phyloP scores from a whole-genome alignment of 2,113 vertebrate genomes.

The Caretta caretta region DNA sequence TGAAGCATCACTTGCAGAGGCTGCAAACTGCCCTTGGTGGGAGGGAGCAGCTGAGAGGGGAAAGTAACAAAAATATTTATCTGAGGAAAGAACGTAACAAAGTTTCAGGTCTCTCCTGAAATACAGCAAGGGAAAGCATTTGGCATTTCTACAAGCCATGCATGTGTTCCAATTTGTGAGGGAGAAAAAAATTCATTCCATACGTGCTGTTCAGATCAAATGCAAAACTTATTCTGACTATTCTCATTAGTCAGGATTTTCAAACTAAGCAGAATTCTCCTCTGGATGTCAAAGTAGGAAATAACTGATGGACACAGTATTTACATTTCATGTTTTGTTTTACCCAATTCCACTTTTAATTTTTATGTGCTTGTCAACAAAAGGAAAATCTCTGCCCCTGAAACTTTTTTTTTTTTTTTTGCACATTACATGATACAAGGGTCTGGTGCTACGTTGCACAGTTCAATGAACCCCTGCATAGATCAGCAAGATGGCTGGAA shows the following conservation, averaged over 20 bases:
- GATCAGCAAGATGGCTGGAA: slow-evolving; percentile 85
- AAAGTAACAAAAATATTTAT: slow-evolving; percentile 30
- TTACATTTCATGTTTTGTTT: slow-evolving; percentile 37
- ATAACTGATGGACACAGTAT: slow-evolving; percentile 45
- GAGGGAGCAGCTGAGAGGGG: not conserved
- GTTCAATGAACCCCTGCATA: slow-evolving; percentile 80
- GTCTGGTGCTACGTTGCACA: slow-evolving; percentile 80
- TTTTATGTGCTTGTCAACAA: slow-evolving; percentile 68
- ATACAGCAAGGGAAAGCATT: slow-evolving; percentile 38
- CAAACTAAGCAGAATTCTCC: slow-evolving; percentile 75
- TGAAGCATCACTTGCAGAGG: not conserved
- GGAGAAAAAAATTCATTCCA: slow-evolving; percentile 20
- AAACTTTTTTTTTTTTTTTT: slow-evolving; percentile 16
- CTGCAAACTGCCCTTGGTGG: slow-evolving; percentile 18
- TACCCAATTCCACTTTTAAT: slow-evolving; percentile 59
- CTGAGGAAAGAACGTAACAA: slow-evolving; percentile 32
- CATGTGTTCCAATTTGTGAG: slow-evolving; percentile 57
- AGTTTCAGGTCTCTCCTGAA: not conserved
- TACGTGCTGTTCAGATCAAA: slow-evolving; percentile 70
- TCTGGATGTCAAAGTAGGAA: slow-evolving; percentile 49
- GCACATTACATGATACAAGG: slow-evolving; percentile 71
- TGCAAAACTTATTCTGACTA: slow-evolving; percentile 78
- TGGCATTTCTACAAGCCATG: slow-evolving; percentile 59
- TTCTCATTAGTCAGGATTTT: slow-evolving; percentile 74
- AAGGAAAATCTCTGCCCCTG: slow-evolving; percentile 49